Evolutionary conservation across 2,113 vertebrate genomes (phyloP), one percentile per base, ranked within the genome.

Genomic region (Pedionomus torquatus): DNA sequence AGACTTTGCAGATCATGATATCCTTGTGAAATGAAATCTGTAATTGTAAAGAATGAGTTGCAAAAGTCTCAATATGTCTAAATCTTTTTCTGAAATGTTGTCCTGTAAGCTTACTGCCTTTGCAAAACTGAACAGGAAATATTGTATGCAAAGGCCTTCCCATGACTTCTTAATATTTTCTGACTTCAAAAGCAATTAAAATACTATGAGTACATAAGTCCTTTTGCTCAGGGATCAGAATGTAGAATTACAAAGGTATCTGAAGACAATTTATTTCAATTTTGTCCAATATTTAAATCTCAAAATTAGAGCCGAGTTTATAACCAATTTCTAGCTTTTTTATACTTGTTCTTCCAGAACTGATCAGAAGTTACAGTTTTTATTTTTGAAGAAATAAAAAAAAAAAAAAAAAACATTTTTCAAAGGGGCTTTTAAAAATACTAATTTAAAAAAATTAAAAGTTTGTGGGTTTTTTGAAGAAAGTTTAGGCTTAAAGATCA

Each of bases 131-230:
- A 51, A 71, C 30, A n/a, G 37, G 35, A 74, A 71, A 39, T 75
- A 41, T 10, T 39, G 7, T 3, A 65, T 43, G 44, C 4, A 66
- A 69, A 87, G 48, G 5, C 5, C 3, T 90, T 83, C 13, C 37
- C 12, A 49, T 0, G 0, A 60, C 77, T 84, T 78, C 15, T 88
- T 66, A 69, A 30, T 41, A 35, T 46, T 63, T 88, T 2, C 3
- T 41, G n/a, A 8, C 72, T 75, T 11, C 25, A 70, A 39, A 74
- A 86, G 2, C 25, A 61, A 19, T 30, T 4, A 37, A 74, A 77
- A n/a, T 74, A 37, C 35, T 41, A 57, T 7, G 3, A 60, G 5
- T 33, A 60, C 6, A 26, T 52, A 13, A 86, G 9, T 44, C 26
- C 1, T 63, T 87, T 70, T 65, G 2, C 10, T 60, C 15, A 48